Conservation (phyloP, 2,113 vertebrate genomes). For the Leucopsar rothschildi region DNA sequence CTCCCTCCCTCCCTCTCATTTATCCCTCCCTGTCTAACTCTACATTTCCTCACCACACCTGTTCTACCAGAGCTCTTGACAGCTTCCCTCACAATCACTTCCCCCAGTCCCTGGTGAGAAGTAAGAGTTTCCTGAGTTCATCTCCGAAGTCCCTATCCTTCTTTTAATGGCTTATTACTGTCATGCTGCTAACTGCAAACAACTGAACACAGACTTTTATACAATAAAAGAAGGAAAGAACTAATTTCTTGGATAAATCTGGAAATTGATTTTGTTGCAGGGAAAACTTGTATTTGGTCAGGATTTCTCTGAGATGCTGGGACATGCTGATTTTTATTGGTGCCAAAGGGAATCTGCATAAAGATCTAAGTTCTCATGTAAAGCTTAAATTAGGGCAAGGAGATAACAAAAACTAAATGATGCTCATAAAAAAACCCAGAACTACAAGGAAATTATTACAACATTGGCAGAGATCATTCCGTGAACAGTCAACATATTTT, state of each 20-base stretch:
- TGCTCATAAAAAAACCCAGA: not conserved
- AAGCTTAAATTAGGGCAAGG: not conserved
- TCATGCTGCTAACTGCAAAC: not conserved
- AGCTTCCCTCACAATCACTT: not conserved
- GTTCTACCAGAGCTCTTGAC: not conserved
- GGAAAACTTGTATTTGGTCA: not conserved
- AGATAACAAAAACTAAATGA: not conserved
- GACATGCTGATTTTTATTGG: not conserved
- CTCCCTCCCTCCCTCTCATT: not conserved
- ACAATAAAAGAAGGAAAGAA: not conserved
- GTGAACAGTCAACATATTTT: not conserved
- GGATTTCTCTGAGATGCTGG: not conserved
- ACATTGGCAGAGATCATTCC: not conserved
- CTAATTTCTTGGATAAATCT: not conserved
- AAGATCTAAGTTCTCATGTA: not conserved
- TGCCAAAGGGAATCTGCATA: not conserved
- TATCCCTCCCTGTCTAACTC: not conserved
- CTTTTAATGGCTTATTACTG: not conserved
- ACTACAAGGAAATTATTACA: not conserved
- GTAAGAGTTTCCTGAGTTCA: not conserved
- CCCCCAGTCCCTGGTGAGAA: not conserved
- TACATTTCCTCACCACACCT: not conserved
- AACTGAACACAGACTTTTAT: not conserved
- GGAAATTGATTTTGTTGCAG: not conserved
- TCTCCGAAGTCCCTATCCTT: not conserved